Evolutionary conservation across 2,888 invertebrate species (phyloP).

Genomic region (Omphaloscelis lunosa): DNA sequence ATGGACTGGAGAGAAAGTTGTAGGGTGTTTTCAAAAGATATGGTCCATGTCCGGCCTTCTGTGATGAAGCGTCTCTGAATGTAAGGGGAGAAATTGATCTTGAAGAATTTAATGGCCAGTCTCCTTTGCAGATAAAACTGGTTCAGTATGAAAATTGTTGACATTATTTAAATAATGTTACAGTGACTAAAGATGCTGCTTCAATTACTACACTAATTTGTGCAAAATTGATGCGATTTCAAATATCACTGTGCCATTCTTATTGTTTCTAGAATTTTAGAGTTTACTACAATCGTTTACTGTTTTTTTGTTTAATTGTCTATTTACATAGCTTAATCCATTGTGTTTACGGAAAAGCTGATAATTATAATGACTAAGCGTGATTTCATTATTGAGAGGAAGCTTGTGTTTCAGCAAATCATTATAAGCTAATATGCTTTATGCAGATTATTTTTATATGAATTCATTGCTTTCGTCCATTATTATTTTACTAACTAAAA

Average conservation of each 20-base stretch:
- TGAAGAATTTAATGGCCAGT: background rate
- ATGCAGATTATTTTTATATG: background rate
- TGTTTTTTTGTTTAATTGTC: background rate
- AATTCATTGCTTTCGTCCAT: background rate
- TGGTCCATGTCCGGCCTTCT: slow-evolving; percentile 13
- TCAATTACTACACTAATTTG: slow-evolving; percentile 12
- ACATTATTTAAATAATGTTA: slow-evolving; percentile 6
- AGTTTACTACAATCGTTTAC: too few species aligned
- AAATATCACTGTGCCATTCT: background rate
- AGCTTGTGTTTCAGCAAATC: too few species aligned
- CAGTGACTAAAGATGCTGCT: slow-evolving; percentile 6
- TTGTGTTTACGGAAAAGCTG: background rate
- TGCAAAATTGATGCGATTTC: background rate
- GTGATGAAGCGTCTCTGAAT: slow-evolving; percentile 7
- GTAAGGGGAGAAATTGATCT: slow-evolving; percentile 20
- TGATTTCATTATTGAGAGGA: background rate
- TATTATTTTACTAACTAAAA: background rate
- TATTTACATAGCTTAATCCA: background rate
- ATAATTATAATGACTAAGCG: background rate
- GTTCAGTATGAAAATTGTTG: slow-evolving; percentile 10
- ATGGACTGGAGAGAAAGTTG: slow-evolving; percentile 11
- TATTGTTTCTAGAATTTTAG: background rate
- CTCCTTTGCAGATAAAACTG: slow-evolving; percentile 14
- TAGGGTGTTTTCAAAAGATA: slow-evolving; percentile 18
- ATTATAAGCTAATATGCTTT: background rate